Base-by-base conservation (phyloP, 2,888 invertebrate genomes). In the Chloroclystis v-ata region DNA sequence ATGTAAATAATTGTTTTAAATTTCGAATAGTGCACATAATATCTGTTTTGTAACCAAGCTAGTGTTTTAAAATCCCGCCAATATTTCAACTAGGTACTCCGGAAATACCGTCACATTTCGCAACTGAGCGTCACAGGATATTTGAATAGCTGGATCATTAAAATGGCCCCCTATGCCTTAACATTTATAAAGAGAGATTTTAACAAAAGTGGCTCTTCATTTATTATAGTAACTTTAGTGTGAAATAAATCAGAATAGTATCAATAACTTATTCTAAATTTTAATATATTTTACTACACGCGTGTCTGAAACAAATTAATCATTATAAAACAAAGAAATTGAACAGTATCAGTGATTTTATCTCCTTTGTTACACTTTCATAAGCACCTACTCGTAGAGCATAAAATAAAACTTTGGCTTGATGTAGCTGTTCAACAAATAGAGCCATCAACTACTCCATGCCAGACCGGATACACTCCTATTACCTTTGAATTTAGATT, bases 381-480 rank as follows among this genome's bases (percentile, higher is more conserved):
- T 26, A n/a, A n/a, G n/a, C n/a, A n/a, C n/a, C n/a, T n/a, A n/a
- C n/a, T n/a, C n/a, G n/a, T n/a, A n/a, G 8, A 26, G 26, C 5
- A 4, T 33, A 14, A 7, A 35, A 9, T 20, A n/a, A 24, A 11
- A 7, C 8, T 35, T 11, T 11, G 8, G 10, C 10, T 9, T 32
- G 10, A 24, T n/a, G 41, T 32, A 41, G 40, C 43, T 49, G 11
- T 42, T 26, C 28, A 12, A 10, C 9, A 16, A 14, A 40, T 32
- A 33, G 14, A 37, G 26, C 25, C 28, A 28, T 28, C 33, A 38
- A 35, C 12, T 38, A 28, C 28, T 33, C 26, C 11, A 16, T 55
- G 60, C 56, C 63, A 63, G 54, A 48, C 43, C 55, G 59, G 60
- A 63, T 52, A 55, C 51, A 49, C 52, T 59, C 54, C 35, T 50